These are phyloP conservation scores for Pegoplata infirma DNA, from an alignment of 2,888 invertebrate species.

Conservation along the genomic window DNA sequence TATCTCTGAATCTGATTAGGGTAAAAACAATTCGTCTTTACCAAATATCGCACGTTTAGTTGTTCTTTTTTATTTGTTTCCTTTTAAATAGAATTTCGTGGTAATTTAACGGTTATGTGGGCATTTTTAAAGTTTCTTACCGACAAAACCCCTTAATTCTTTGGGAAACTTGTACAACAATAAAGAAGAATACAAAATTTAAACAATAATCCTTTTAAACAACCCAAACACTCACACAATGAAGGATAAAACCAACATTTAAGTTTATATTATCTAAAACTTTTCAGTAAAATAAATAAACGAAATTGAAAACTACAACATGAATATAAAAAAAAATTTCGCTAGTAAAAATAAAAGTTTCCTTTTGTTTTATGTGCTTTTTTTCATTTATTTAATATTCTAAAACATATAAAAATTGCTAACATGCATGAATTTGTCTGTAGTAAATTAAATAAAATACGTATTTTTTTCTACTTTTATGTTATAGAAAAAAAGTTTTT, in stretches of 20 bases:
- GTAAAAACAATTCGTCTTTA: neutral
- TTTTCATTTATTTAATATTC: neutral
- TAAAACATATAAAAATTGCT: neutral
- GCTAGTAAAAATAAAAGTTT: neutral
- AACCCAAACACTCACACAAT: neutral
- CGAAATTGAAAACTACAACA: neutral
- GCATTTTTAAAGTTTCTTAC: neutral
- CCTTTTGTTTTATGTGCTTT: neutral
- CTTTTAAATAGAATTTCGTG: neutral
- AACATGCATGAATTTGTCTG: slow-evolving; percentile 1
- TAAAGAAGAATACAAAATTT: neutral
- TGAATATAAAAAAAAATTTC: neutral
- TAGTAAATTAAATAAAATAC: slow-evolving; percentile 15
- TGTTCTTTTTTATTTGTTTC: neutral
- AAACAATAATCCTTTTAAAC: slow-evolving; percentile 5
- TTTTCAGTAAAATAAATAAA: neutral
- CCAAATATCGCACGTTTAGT: neutral
- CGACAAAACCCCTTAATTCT: neutral
- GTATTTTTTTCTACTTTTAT: neutral
- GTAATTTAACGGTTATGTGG: slow-evolving; percentile 4
- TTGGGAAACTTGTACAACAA: neutral
- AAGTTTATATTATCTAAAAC: slow-evolving; percentile 1
- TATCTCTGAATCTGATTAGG: too few relatives aligned
- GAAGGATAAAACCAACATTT: neutral
- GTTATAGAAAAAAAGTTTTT: neutral